Conservation (phyloP, 2,113 vertebrate species). For the Albula goreensis region DNA sequence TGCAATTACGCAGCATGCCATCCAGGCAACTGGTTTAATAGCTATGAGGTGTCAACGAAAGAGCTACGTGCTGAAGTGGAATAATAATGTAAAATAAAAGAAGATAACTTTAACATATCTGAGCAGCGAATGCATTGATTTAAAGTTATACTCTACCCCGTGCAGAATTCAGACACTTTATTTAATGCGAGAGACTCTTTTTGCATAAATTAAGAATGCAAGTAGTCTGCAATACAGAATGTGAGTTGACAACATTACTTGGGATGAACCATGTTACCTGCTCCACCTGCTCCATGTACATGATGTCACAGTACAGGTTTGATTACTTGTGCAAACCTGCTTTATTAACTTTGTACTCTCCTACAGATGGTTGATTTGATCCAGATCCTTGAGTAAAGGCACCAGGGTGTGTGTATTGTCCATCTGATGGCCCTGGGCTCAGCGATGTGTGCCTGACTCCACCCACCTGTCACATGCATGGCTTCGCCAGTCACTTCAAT, state of each 20-base stretch:
- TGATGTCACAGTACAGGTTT: not conserved
- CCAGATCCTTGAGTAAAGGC: not conserved
- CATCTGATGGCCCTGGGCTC: not conserved
- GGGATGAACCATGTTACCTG: not conserved
- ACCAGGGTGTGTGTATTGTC: not conserved
- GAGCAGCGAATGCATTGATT: too few species aligned
- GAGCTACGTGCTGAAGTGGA: not conserved
- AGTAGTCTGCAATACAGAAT: too few species aligned
- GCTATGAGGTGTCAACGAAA: too few species aligned
- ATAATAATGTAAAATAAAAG: not conserved
- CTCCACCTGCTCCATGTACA: not conserved
- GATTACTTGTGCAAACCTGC: not conserved
- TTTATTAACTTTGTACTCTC: not conserved
- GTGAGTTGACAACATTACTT: too few species aligned
- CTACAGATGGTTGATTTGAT: not conserved
- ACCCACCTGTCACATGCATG: constrained; percentile 86
- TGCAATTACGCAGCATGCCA: not conserved
- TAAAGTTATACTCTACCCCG: too few species aligned
- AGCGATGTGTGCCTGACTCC: not conserved
- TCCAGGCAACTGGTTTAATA: not conserved
- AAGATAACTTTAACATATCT: too few species aligned
- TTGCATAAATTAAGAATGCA: too few species aligned
- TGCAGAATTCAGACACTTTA: too few species aligned
- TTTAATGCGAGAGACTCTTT: too few species aligned
- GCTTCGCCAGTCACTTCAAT: constrained; percentile 85